These are phyloP conservation scores for Oncorhynchus tshawytscha DNA, from an alignment of 2,113 vertebrate genomes.

Conservation along the genomic window DNA sequence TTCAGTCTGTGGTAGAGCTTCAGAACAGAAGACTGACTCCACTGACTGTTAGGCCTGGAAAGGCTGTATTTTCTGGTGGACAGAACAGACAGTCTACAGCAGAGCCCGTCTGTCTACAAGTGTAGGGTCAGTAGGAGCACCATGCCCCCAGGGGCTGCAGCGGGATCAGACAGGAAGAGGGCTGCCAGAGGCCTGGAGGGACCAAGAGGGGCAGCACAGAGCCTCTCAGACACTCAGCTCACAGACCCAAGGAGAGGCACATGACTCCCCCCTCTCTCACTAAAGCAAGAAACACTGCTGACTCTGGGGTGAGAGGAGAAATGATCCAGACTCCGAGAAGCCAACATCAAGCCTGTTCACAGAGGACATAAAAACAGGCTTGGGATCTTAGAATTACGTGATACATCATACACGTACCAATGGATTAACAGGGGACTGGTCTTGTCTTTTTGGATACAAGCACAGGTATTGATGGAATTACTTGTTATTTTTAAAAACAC, in stretches of 20 bases:
- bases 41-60: not conserved
- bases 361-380: not conserved
- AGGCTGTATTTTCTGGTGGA: constrained; percentile 7
- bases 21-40: constrained; percentile 6
- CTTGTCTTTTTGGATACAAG: constrained; percentile 18
- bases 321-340: not conserved
- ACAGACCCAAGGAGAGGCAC: constrained; percentile 14
- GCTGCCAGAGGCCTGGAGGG: not conserved
- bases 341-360: not conserved
- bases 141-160: not conserved
- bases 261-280: constrained; percentile 14
- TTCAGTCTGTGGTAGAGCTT: constrained; percentile 20
- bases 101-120: not conserved
- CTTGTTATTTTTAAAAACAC: not conserved
- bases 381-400: not conserved
- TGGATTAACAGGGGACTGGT: not conserved
- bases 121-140: not conserved
- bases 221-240: not conserved
- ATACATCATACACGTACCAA: not conserved
- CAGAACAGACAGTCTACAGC: not conserved
- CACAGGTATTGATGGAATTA: constrained; percentile 30
- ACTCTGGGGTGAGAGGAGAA: constrained; percentile 6
- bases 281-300: constrained; percentile 9
- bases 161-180: constrained; percentile 18
- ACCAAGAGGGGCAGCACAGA: not conserved